phyloP scores from a whole-genome alignment of 2,888 invertebrate genomes.

The Pseudoips prasinana region DNA sequence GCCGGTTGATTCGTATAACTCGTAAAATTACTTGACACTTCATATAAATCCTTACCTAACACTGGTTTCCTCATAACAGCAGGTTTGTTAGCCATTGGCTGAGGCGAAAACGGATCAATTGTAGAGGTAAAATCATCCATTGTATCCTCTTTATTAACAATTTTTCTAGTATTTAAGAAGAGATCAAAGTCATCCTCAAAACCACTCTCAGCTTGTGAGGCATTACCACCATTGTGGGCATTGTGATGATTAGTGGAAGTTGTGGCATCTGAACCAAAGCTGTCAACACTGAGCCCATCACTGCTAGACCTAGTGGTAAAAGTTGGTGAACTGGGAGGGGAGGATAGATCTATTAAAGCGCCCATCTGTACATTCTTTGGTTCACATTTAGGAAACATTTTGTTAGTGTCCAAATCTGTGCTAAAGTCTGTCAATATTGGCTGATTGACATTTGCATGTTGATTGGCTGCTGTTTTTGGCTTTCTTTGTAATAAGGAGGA shows the following conservation, averaged over 20 bases:
- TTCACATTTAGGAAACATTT: conserved; percentile 74
- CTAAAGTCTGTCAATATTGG: conserved; percentile 43
- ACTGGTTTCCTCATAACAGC: conserved; percentile 74
- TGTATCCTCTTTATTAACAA: conserved; percentile 55
- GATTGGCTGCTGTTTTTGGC: conserved; percentile 48
- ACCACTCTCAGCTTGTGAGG: conserved; percentile 88
- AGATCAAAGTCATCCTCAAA: conserved; percentile 93
- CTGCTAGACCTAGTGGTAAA: conserved; percentile 88
- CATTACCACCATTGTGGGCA: conserved; percentile 82
- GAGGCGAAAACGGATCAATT: conserved; percentile 82
- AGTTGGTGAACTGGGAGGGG: conserved; percentile 88
- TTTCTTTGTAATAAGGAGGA: conserved; percentile 66
- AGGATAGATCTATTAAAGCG: conserved; percentile 86
- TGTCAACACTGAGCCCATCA: conserved; percentile 88
- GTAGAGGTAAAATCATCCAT: conserved; percentile 78
- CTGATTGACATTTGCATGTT: conserved; percentile 33
- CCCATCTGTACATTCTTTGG: conserved; percentile 71
- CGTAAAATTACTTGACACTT: conserved; percentile 70
- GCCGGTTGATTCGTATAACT: conserved; percentile 67
- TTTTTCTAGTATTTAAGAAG: conserved; percentile 76
- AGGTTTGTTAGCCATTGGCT: conserved; percentile 51
- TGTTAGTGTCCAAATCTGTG: conserved; percentile 59
- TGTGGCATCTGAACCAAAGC: conserved; percentile 88
- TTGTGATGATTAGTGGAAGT: conserved; percentile 78
- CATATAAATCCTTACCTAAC: conserved; percentile 85